phyloP scores from a whole-genome alignment of 2,113 vertebrate species.

The Rhegmatorhina hoffmannsi region DNA sequence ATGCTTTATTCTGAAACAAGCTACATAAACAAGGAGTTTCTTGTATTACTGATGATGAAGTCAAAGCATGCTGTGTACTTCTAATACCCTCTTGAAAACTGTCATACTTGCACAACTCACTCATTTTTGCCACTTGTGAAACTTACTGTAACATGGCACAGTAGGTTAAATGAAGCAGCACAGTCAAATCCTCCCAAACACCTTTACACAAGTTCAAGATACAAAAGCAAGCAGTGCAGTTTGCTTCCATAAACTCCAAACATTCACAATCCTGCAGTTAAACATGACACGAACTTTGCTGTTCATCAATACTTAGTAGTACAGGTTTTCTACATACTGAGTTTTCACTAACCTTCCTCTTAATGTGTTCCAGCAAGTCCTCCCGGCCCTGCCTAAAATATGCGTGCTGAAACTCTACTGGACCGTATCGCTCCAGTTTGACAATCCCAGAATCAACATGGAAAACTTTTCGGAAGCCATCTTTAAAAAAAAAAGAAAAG shows the following conservation, averaged over 20 bases:
- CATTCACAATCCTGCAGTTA: not conserved
- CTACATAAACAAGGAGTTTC: not conserved
- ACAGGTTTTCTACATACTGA: not conserved
- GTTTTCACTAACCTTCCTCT: conserved; percentile 86
- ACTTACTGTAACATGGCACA: not conserved
- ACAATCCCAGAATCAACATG: conserved; percentile 91
- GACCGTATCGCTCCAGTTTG: conserved; percentile 91
- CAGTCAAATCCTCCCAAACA: not conserved
- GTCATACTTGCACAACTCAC: not conserved
- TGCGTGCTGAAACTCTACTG: conserved; percentile 93
- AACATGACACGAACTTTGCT: not conserved
- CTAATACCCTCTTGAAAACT: not conserved
- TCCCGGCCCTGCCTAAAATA: conserved; percentile 95
- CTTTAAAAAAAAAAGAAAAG: conserved; percentile 66
- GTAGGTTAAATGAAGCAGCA: not conserved
- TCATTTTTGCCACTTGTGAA: not conserved
- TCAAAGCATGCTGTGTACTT: not conserved
- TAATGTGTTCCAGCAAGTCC: conserved; percentile 93
- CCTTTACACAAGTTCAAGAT: not conserved
- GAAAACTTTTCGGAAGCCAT: conserved; percentile 96
- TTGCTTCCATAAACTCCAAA: not conserved
- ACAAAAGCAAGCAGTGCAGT: not conserved
- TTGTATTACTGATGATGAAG: not conserved
- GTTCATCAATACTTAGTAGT: not conserved
- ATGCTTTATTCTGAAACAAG: not conserved